Conservation (phyloP, 2,113 vertebrate genomes). For the Quiscalus mexicanus region DNA sequence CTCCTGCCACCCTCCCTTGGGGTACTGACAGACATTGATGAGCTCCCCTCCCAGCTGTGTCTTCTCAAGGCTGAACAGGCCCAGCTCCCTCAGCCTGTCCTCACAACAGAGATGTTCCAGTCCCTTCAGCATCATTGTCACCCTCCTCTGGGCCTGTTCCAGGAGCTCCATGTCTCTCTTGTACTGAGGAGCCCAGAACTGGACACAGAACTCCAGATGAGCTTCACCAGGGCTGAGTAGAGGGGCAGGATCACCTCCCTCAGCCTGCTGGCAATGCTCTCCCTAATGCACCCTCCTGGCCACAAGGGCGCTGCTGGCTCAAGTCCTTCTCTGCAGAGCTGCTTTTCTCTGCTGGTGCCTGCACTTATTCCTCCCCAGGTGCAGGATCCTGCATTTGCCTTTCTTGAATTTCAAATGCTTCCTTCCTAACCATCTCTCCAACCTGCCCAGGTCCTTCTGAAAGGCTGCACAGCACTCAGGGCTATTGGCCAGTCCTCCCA, state of each 20-base stretch:
- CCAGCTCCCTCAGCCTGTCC: not conserved
- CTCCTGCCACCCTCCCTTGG: not conserved
- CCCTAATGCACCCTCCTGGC: not conserved
- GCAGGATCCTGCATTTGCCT: not conserved
- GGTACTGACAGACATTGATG: not conserved
- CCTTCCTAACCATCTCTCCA: not conserved
- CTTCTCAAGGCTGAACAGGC: accelerated
- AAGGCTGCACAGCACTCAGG: not conserved
- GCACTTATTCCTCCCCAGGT: not conserved
- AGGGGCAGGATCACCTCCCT: not conserved
- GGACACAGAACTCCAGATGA: not conserved
- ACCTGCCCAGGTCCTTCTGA: not conserved
- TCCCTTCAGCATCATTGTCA: not conserved
- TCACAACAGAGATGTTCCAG: accelerated
- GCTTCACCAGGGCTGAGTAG: not conserved
- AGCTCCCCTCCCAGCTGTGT: accelerated
- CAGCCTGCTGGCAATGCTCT: accelerated
- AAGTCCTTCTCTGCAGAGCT: not conserved
- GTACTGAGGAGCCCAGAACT: not conserved
- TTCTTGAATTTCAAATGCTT: accelerated
- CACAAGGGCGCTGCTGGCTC: not conserved
- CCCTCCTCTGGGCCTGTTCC: not conserved
- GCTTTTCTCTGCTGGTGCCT: not conserved
- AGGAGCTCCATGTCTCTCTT: not conserved
- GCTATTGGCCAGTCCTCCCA: not conserved